phyloP scores from a whole-genome alignment of 2,888 invertebrate species.

The Lysandra coridon region DNA sequence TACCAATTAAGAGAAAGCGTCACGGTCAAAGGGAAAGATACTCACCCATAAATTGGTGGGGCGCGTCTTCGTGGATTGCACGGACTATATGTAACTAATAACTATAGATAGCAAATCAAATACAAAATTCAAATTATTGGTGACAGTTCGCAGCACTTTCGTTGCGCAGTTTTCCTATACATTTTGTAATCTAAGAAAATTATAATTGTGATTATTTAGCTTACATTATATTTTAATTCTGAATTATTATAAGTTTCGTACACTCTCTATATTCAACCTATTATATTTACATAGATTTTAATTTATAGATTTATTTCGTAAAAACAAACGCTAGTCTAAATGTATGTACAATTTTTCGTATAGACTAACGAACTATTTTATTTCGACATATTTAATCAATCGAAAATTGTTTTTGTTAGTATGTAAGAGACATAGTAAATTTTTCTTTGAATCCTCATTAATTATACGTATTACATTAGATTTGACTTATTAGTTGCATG shows the following conservation, averaged over 20 bases:
- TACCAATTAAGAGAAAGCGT: no score
- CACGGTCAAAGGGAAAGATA: no score
- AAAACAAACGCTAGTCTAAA: constrained; percentile 5
- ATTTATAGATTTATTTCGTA: constrained; percentile 1
- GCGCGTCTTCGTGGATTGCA: no score
- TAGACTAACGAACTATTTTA: not conserved
- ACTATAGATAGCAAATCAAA: no score
- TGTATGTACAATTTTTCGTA: constrained; percentile 7
- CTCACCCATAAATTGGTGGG: no score
- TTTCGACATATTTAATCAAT: not conserved
- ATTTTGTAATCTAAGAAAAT: not conserved
- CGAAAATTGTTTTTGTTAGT: not conserved
- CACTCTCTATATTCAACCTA: not conserved
- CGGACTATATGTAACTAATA: no score
- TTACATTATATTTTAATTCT: not conserved
- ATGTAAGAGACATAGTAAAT: not conserved
- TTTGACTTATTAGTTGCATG: no score
- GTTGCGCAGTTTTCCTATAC: not conserved
- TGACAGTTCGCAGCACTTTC: not conserved
- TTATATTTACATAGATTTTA: not conserved
- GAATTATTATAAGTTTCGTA: constrained; percentile 9
- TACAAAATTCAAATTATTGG: not conserved
- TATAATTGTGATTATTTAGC: not conserved
- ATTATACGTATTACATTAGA: no score
- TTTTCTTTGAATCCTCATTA: not conserved